Percentiles rank a stretch among this genome's conserved stretches.
phyloP scores from a whole-genome alignment of 2,797 vertebrate genomes.

The Malurus leucopterus region DNA sequence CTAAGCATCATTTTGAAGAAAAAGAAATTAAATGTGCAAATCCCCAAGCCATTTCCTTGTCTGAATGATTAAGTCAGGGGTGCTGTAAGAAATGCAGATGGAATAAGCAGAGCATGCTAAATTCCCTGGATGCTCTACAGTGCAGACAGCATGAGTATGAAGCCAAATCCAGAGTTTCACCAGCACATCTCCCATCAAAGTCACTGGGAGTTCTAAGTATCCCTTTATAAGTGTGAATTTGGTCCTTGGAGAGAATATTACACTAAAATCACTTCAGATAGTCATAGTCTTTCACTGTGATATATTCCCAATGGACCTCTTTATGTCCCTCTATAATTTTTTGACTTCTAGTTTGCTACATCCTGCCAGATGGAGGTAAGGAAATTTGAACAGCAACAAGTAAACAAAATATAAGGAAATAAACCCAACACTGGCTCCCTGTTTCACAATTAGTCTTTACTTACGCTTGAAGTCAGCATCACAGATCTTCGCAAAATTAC shows the following conservation, averaged over 20 bases:
- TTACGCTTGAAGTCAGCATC: not conserved
- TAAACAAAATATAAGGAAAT: not conserved
- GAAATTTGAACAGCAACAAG: conserved; percentile 28
- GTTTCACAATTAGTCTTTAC: not conserved
- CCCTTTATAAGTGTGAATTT: not conserved
- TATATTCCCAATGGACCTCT: not conserved
- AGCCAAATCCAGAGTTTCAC: not conserved
- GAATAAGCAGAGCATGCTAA: not conserved
- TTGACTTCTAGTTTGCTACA: not conserved
- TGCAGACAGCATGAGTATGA: not conserved
- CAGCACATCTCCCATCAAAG: conserved; percentile 4
- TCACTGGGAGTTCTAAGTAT: not conserved
- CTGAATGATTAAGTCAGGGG: conserved; percentile 11
- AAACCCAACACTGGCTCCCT: not conserved
- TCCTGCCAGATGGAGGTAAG: conserved; percentile 21
- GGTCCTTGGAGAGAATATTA: not conserved
- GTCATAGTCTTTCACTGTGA: not conserved
- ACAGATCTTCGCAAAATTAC: conserved; percentile 16
- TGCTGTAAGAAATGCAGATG: not conserved
- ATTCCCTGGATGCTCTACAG: not conserved
- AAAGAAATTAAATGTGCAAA: not conserved
- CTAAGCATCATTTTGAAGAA: not conserved
- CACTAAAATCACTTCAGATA: conserved; percentile 5
- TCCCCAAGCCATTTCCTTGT: not conserved
- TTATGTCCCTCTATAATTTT: not conserved